These are phyloP conservation scores for Bhutanitis thaidina DNA, from an alignment of 2,888 invertebrate species.

Conservation along the genomic window DNA sequence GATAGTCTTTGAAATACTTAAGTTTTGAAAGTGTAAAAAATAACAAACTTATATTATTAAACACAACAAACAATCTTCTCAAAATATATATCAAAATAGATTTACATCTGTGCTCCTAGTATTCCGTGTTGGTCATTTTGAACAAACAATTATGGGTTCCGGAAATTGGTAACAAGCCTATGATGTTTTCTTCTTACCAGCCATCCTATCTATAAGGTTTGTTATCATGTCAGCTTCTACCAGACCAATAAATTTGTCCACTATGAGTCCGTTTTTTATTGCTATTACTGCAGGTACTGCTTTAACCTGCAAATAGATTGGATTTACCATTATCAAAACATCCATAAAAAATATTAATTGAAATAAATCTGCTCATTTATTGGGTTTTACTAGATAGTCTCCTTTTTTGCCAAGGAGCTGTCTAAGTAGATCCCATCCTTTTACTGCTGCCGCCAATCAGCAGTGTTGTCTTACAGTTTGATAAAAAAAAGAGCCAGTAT, in stretches of 20 bases:
- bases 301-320: slow-evolving; percentile 83
- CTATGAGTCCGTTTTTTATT: slow-evolving; percentile 89
- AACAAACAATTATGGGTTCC: background rate
- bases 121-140: background rate
- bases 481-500: too few species aligned
- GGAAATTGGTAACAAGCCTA: background rate
- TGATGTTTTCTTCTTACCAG: slow-evolving; percentile 44
- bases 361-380: too few species aligned
- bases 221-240: slow-evolving; percentile 91
- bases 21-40: too few species aligned
- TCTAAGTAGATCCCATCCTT: too few species aligned
- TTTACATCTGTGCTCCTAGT: background rate
- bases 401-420: too few species aligned
- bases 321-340: too few species aligned
- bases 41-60: background rate
- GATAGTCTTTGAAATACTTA: too few species aligned
- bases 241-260: slow-evolving; percentile 93
- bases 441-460: too few species aligned
- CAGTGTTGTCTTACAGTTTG: too few species aligned
- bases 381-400: too few species aligned
- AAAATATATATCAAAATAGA: slow-evolving; percentile 5
- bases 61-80: slow-evolving; percentile 1
- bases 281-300: slow-evolving; percentile 91
- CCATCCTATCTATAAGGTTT: slow-evolving; percentile 84
- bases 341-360: too few species aligned